Percentiles rank a stretch among this genome's conserved stretches.
phyloP scores from a whole-genome alignment of 1,140 invertebrate genomes.

The Leptinotarsa defecta region DNA sequence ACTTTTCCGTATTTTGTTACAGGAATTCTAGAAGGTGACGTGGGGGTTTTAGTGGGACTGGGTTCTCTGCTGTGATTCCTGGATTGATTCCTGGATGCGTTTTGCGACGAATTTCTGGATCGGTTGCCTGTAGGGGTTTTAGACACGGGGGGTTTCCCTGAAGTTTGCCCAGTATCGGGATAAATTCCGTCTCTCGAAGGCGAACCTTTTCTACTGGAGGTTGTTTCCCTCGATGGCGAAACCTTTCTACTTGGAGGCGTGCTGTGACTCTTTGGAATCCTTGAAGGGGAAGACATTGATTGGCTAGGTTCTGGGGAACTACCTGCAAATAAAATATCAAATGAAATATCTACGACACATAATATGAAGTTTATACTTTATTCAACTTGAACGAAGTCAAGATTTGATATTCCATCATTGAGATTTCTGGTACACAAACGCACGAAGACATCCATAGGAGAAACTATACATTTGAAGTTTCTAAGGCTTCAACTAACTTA shows the following conservation, averaged over 20 bases:
- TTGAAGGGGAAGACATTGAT: conserved; percentile 53
- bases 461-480: no score
- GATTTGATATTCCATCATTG: no score
- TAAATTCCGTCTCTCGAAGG: no score
- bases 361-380: no score
- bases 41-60: conserved; percentile 42
- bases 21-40: conserved; percentile 44
- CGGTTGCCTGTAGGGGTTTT: not conserved
- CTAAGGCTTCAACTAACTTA: no score
- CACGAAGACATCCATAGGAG: no score
- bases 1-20: conserved; percentile 50
- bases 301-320: conserved; percentile 54
- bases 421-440: no score
- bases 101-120: conserved; percentile 25
- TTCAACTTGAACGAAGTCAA: no score
- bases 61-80: conserved; percentile 45
- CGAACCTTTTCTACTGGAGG: not conserved
- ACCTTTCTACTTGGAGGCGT: conserved; percentile 46
- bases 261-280: conserved; percentile 47
- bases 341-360: no score
- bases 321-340: conserved; percentile 22
- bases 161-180: not conserved
- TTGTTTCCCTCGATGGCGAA: conserved; percentile 40
- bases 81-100: conserved; percentile 38
- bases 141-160: conserved; percentile 15